Percentiles rank a stretch among this genome's conserved stretches.
Evolutionary conservation across 2,888 invertebrate genomes (phyloP).

Genomic region (Timandra comae): DNA sequence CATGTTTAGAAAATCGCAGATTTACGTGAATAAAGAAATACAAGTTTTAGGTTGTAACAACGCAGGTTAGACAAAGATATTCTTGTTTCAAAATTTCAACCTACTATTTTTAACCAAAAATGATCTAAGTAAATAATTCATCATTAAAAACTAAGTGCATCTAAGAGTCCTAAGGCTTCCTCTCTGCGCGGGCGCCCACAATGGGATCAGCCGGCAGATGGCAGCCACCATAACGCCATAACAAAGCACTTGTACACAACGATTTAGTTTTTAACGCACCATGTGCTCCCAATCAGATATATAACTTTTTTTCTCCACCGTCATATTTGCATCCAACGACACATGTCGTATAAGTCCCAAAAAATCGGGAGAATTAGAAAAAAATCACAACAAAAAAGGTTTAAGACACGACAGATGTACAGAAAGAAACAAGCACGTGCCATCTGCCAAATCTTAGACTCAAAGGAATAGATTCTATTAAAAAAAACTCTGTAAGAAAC

Average conservation of each 20-base stretch:
- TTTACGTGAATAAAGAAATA: no score
- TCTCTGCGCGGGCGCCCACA: not conserved
- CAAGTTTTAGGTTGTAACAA: no score
- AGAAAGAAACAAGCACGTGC: constrained; percentile 68
- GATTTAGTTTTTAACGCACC: constrained; percentile 64
- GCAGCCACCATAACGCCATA: constrained; percentile 31
- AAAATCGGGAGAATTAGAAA: constrained; percentile 39
- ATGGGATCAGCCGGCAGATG: constrained; percentile 46
- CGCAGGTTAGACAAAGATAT: no score
- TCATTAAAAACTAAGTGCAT: not conserved
- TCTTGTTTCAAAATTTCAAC: no score
- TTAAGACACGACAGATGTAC: constrained; percentile 68
- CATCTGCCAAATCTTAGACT: constrained; percentile 74
- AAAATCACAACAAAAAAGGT: constrained; percentile 54
- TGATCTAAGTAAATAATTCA: no score
- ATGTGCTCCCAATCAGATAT: constrained; percentile 53
- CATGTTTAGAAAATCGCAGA: no score
- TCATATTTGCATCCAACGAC: constrained; percentile 73
- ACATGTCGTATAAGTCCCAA: constrained; percentile 48
- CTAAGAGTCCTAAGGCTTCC: constrained; percentile 8
- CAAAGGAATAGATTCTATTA: constrained; percentile 46
- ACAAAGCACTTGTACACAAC: constrained; percentile 64
- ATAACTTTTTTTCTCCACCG: constrained; percentile 45
- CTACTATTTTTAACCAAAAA: no score
- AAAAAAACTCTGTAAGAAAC: constrained; percentile 39